Base-by-base conservation (phyloP, 2,113 vertebrate genomes). In the Rhinichthys klamathensis region DNA sequence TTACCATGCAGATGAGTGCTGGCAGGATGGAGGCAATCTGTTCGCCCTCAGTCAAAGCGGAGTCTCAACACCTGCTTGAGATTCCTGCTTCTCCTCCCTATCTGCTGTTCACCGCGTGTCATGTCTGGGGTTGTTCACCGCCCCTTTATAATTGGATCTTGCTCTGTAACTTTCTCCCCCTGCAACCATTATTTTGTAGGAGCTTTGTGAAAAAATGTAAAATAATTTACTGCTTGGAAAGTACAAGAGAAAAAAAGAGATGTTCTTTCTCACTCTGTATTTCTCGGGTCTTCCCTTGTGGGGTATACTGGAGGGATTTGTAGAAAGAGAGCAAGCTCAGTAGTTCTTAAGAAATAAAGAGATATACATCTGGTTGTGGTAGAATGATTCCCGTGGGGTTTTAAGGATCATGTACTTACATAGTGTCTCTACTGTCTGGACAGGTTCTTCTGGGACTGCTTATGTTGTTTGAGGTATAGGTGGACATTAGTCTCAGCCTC, bases 41-140 rank as follows among this genome's bases (percentile, higher is more conserved):
- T 86, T 86, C 15, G 54, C 65, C 65, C 63, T 85, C 65, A 80
- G 38, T 72, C 76, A 72, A 69, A 81, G 79, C 21, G 1, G 49
- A 85, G 23, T 69, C 58, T 63, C 67, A 81, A 73, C 84, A 81
- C 78, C 77, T 86, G 84, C 69, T 74, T 86, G n/a, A 63, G 78
- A 18, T 83, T 75, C 78, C 78, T 73, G 27, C 54, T 73, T 44
- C 84, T 81, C 84, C 76, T 56, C 35, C 21, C 65, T 80, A 79
- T 70, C 61, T 69, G 61, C 61, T 81, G 27, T 69, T 65, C 56
- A 0, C 46, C 32, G 75, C 16, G 5, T 78, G 61, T 85, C 76
- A 81, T 46, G 44, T 74, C 78, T 72, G 56, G 16, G 27, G 51
- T 54, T 61, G 15, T 51, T 83, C 81, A 12, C 49, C 51, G 49